Percentiles rank a stretch among this genome's conserved stretches.
These are phyloP conservation scores for Gymnoscelis rufifasciata DNA, from an alignment of 2,888 invertebrate genomes.

Conservation along the genomic window DNA sequence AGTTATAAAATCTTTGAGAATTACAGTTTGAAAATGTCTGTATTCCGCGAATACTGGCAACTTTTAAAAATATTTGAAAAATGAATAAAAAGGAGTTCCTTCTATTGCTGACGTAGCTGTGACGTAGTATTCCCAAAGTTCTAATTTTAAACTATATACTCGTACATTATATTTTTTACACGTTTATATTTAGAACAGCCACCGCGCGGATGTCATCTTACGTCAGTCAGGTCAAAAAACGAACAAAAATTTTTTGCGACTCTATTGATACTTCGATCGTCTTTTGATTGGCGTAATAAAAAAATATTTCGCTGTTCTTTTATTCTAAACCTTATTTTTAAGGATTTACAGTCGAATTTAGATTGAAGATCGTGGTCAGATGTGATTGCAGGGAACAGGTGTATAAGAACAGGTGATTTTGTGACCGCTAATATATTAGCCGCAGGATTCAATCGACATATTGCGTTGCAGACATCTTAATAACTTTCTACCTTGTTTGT, in stretches of 20 bases:
- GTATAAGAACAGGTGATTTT: constrained; percentile 73
- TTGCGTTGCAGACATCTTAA: constrained; percentile 46
- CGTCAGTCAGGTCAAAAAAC: constrained; percentile 45
- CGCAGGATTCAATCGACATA: constrained; percentile 66
- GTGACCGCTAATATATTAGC: constrained; percentile 71
- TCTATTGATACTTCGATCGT: constrained; percentile 51
- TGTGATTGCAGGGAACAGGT: constrained; percentile 75
- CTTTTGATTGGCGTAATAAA: constrained; percentile 40
- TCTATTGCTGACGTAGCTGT: no score
- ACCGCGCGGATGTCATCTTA: constrained; percentile 23
- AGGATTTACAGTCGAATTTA: constrained; percentile 31
- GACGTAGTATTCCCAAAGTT: no score
- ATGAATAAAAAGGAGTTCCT: no score
- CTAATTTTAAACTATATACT: no score
- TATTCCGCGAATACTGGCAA: no score
- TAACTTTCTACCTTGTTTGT: constrained; percentile 27
- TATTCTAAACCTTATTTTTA: constrained; percentile 24
- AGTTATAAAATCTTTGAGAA: no score
- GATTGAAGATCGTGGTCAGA: constrained; percentile 44
- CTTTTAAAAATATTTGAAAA: no score
- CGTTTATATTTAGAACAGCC: constrained; percentile 4
- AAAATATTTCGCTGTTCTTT: constrained; percentile 28
- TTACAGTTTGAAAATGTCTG: no score
- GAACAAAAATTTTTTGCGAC: constrained; percentile 40
- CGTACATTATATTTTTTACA: no score